Evolutionary conservation across 2,797 vertebrate genomes (phyloP).

Genomic region (Remorina albescens): DNA sequence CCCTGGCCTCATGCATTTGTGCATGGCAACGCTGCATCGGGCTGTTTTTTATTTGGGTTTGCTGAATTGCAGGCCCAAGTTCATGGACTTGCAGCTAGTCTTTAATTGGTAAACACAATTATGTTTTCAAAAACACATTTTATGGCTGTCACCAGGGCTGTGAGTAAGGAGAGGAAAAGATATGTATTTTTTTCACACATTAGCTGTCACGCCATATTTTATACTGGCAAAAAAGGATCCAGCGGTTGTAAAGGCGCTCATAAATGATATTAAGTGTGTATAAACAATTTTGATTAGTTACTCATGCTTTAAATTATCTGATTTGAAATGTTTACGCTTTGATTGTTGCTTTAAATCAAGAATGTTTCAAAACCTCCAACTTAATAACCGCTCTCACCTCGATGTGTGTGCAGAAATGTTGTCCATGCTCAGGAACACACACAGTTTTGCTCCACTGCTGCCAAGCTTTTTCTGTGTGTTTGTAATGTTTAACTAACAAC

Average conservation of each 20-base stretch:
- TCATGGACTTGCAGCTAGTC: conserved; percentile 68
- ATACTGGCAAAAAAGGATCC: conserved; percentile 46
- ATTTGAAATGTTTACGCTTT: conserved; percentile 42
- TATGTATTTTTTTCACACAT: conserved; percentile 63
- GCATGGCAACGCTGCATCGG: conserved; percentile 53
- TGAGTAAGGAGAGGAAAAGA: conserved; percentile 42
- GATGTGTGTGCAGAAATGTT: conserved; percentile 25
- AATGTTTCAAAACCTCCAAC: conserved; percentile 33
- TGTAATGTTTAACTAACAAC: conserved; percentile 78
- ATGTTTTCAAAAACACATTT: conserved; percentile 72
- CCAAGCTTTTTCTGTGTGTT: conserved; percentile 57
- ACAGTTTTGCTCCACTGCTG: conserved; percentile 35
- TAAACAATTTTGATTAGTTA: conserved; percentile 71
- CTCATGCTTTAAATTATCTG: conserved; percentile 59
- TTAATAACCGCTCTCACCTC: background rate
- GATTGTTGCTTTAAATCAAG: conserved; percentile 53
- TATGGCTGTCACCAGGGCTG: conserved; percentile 49
- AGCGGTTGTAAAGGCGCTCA: conserved; percentile 56
- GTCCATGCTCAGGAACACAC: conserved; percentile 19
- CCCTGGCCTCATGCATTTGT: conserved; percentile 62
- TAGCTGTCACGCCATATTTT: conserved; percentile 59
- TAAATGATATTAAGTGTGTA: conserved; percentile 64
- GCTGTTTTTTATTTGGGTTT: conserved; percentile 72
- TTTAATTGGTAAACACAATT: conserved; percentile 78
- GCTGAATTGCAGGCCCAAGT: conserved; percentile 62